These are phyloP conservation scores for Euthynnus affinis DNA, from an alignment of 2,797 vertebrate species.

Conservation along the genomic window DNA sequence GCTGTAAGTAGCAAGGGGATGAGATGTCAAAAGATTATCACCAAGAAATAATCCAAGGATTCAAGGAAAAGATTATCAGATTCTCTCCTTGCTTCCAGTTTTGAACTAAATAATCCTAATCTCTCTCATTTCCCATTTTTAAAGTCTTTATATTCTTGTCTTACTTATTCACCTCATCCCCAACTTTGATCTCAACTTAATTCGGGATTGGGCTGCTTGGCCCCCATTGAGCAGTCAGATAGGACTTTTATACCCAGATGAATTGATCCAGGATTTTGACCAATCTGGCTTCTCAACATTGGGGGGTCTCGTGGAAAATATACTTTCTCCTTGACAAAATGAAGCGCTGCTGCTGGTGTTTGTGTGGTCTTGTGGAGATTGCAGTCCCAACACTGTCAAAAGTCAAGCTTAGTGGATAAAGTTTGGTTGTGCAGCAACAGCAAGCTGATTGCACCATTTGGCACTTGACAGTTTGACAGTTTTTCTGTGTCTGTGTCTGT, in stretches of 20 bases:
- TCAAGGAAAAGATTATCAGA: constrained; percentile 67
- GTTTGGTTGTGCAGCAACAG: constrained; percentile 26
- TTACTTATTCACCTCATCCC: constrained; percentile 52
- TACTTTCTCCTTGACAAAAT: constrained; percentile 49
- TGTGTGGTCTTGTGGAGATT: constrained; percentile 16
- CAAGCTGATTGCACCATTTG: constrained; percentile 11
- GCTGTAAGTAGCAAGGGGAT: constrained; percentile 66
- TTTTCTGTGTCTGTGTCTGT: not conserved
- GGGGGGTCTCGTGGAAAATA: constrained; percentile 19
- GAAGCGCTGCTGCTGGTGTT: constrained; percentile 7
- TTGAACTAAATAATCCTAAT: constrained; percentile 76
- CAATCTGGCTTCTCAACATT: constrained; percentile 40
- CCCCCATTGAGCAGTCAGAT: constrained; percentile 59
- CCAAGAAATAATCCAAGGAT: constrained; percentile 73
- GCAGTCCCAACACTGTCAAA: constrained; percentile 19
- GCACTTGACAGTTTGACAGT: not conserved
- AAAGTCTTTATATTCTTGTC: constrained; percentile 52
- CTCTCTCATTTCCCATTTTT: constrained; percentile 51
- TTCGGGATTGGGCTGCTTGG: constrained; percentile 40
- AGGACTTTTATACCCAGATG: constrained; percentile 49
- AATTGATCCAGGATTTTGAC: constrained; percentile 63
- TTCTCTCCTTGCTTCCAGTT: constrained; percentile 70
- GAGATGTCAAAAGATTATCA: constrained; percentile 78
- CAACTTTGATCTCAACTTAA: constrained; percentile 73
- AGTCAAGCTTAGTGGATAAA: constrained; percentile 19